Evolutionary conservation across 2,113 vertebrate species (phyloP).

Genomic region (Sorex araneus): DNA sequence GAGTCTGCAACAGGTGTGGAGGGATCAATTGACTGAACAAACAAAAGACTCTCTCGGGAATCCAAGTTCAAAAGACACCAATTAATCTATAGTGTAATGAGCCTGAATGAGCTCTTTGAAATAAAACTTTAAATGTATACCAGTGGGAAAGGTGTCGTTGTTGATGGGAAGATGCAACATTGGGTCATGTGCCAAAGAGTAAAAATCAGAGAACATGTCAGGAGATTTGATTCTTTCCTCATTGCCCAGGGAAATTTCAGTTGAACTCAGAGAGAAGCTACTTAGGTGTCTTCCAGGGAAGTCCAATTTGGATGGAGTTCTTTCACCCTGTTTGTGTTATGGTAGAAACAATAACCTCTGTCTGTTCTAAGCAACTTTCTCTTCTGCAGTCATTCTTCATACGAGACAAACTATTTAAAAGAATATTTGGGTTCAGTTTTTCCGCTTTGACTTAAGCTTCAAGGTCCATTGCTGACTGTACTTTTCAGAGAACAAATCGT

Average conservation of each 20-base stretch:
- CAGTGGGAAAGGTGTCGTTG: not conserved
- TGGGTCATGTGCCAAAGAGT: not conserved
- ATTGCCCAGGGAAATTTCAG: not conserved
- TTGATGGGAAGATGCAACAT: not conserved
- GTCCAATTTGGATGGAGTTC: not conserved
- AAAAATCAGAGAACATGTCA: not conserved
- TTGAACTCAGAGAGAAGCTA: not conserved
- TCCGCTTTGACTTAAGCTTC: not conserved
- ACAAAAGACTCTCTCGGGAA: not conserved
- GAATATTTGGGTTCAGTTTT: not conserved
- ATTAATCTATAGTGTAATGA: conserved; percentile 24
- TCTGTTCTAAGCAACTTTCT: not conserved
- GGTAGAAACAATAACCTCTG: not conserved
- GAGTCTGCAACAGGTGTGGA: not conserved
- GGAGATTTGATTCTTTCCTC: not conserved
- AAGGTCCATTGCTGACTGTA: not conserved
- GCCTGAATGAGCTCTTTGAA: not conserved
- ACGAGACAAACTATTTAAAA: not conserved
- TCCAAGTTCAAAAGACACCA: not conserved
- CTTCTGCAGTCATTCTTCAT: not conserved
- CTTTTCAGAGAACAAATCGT: not conserved
- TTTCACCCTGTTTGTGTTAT: not conserved
- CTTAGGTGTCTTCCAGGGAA: not conserved
- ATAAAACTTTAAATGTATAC: not conserved
- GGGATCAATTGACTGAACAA: not conserved